Percentiles rank a stretch among this genome's conserved stretches.
Conservation (phyloP, 2,888 invertebrate species). For the Ptilodon capucinus region DNA sequence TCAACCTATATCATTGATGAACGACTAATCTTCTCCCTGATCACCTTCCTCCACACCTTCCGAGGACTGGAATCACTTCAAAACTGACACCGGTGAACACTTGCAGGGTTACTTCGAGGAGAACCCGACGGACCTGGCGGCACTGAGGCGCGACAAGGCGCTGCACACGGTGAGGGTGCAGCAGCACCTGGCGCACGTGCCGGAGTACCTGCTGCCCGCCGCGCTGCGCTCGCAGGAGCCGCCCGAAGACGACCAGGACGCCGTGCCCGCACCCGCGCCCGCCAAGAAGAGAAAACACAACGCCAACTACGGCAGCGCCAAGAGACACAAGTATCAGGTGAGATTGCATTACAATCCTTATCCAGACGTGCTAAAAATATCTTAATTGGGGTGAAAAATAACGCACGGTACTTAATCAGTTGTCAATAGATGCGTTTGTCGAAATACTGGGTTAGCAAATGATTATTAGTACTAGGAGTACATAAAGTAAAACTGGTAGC, state of each 20-base stretch:
- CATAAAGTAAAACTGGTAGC: too few relatives aligned
- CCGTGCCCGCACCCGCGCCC: slow-evolving; percentile 28
- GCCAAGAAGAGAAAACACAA: slow-evolving; percentile 59
- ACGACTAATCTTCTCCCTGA: slow-evolving; percentile 82
- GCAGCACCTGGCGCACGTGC: slow-evolving; percentile 93
- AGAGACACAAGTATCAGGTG: slow-evolving; percentile 74
- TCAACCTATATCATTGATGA: slow-evolving; percentile 69
- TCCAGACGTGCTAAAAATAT: too few relatives aligned
- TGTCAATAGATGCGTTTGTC: too few relatives aligned
- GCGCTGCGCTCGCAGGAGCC: slow-evolving; percentile 86
- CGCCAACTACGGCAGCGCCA: slow-evolving; percentile 60
- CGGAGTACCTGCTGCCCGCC: slow-evolving; percentile 94
- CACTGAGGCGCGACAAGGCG: slow-evolving; percentile 92
- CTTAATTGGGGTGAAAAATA: too few relatives aligned
- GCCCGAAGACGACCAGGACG: slow-evolving; percentile 57
- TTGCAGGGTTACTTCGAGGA: slow-evolving; percentile 93
- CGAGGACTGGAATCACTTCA: too few relatives aligned
- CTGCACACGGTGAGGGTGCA: slow-evolving; percentile 92
- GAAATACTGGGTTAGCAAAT: too few relatives aligned
- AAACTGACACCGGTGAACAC: neutral
- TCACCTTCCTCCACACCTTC: neutral
- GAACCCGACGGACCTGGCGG: slow-evolving; percentile 93
- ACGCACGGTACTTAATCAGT: too few relatives aligned
- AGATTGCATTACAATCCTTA: slow-evolving; percentile 5
- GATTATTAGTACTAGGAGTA: too few relatives aligned